Evolutionary conservation across 2,888 invertebrate species (phyloP).

Genomic region (Drosophila melanosoma): DNA sequence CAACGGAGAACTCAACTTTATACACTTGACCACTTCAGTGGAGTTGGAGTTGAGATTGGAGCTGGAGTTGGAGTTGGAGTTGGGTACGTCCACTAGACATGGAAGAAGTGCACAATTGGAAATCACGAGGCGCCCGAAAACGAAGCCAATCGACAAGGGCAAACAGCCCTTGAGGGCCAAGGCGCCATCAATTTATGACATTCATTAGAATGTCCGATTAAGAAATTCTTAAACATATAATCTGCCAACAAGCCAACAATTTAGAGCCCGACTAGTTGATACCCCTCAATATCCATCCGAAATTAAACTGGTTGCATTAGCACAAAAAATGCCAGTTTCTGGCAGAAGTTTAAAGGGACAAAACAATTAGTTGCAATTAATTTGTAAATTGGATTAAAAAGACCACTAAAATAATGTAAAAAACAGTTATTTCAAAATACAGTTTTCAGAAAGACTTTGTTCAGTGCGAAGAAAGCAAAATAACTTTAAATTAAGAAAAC

Average conservation of each 20-base stretch:
- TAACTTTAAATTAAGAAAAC: not conserved
- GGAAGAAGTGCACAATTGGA: constrained; percentile 62
- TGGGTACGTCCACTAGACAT: constrained; percentile 16
- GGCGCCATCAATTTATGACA: constrained; percentile 84
- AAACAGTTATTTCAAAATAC: not conserved
- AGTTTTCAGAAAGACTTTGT: not conserved
- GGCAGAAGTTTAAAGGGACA: not conserved
- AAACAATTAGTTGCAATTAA: not conserved
- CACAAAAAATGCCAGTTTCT: not conserved
- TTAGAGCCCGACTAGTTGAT: not conserved
- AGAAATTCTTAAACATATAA: constrained; percentile 74
- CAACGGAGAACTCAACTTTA: constrained; percentile 73
- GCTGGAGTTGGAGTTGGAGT: not conserved
- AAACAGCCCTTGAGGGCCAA: constrained; percentile 27
- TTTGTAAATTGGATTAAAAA: not conserved
- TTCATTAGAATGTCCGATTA: constrained; percentile 85
- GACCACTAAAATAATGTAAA: not conserved
- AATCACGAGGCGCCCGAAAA: constrained; percentile 72
- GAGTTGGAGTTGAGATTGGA: constrained; percentile 9
- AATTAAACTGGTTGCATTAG: not conserved
- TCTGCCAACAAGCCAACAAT: constrained; percentile 81
- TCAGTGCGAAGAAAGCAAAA: not conserved
- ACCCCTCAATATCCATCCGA: not conserved
- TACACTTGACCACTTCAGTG: constrained; percentile 83
- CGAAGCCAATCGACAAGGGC: constrained; percentile 81